Evolutionary conservation across 1,140 invertebrate genomes (phyloP).

Genomic region (Phenacoccus solenopsis): DNA sequence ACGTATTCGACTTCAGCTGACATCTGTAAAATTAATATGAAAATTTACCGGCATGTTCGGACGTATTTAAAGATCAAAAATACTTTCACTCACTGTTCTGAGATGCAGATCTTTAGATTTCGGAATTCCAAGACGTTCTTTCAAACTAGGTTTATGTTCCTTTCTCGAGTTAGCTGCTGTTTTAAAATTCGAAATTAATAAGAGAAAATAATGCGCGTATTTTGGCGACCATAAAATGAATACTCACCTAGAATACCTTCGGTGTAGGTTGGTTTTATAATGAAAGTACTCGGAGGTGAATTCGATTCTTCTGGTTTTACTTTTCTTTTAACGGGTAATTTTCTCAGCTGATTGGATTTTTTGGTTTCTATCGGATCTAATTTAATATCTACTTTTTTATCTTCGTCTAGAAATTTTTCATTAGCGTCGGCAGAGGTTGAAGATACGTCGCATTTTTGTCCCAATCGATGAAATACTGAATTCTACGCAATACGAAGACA

Average conservation of each 20-base stretch:
- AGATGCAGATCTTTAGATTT: not conserved
- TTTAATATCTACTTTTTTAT: conserved; percentile 7
- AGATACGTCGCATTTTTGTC: conserved; percentile 1
- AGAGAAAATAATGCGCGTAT: no score
- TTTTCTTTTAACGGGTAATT: not conserved
- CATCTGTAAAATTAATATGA: not conserved
- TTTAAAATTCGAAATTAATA: not conserved
- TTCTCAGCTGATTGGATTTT: not conserved
- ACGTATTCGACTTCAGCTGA: not conserved
- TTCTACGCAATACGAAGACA: not conserved
- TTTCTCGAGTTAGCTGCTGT: not conserved
- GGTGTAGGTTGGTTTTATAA: not conserved
- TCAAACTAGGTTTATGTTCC: not conserved
- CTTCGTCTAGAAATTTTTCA: not conserved
- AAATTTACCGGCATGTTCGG: not conserved
- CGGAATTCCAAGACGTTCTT: not conserved
- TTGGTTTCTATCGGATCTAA: not conserved
- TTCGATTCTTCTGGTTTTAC: not conserved
- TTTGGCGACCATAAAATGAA: no score
- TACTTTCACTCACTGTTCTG: not conserved
- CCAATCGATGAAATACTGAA: conserved; percentile 6
- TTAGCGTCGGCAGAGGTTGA: not conserved
- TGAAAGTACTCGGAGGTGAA: not conserved
- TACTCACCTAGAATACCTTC: not conserved
- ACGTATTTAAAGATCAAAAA: not conserved